These are phyloP conservation scores for Morone saxatilis DNA, from an alignment of 2,113 vertebrate genomes.

Conservation along the genomic window DNA sequence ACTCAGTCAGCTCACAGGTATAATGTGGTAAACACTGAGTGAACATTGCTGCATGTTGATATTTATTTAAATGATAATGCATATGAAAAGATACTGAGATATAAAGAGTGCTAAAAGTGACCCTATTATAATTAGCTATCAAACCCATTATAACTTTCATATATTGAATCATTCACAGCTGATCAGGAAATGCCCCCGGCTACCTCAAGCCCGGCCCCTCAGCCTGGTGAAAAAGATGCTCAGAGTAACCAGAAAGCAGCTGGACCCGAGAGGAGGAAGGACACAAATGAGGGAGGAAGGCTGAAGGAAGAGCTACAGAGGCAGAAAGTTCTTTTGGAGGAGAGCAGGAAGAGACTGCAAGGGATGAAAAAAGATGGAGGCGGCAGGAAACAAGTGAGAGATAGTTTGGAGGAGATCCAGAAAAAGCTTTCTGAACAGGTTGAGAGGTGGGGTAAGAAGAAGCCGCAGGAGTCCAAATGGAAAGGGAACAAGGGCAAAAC, in stretches of 20 bases:
- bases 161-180: constrained; percentile 54
- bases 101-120: not conserved
- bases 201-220: constrained; percentile 32
- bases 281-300: constrained; percentile 21
- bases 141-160: not conserved
- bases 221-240: constrained; percentile 45
- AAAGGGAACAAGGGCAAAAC: constrained; percentile 67
- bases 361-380: constrained; percentile 78
- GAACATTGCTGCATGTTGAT: not conserved
- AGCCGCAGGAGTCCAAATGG: constrained; percentile 70
- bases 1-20: constrained; percentile 81
- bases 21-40: not conserved
- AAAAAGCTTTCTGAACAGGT: constrained; percentile 79
- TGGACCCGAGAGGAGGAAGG: constrained; percentile 51
- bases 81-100: not conserved
- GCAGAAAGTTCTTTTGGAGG: constrained; percentile 81
- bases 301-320: constrained; percentile 78
- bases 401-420: constrained; percentile 81
- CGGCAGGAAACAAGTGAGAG: constrained; percentile 70
- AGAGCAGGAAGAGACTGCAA: constrained; percentile 79
- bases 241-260: constrained; percentile 33
- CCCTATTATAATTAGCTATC: not conserved
- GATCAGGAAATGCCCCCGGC: constrained; percentile 42
- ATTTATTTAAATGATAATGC: not conserved
- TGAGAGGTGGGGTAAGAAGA: constrained; percentile 77